Base-by-base conservation (phyloP, 2,888 invertebrate genomes). In the Xestia xanthographa region DNA sequence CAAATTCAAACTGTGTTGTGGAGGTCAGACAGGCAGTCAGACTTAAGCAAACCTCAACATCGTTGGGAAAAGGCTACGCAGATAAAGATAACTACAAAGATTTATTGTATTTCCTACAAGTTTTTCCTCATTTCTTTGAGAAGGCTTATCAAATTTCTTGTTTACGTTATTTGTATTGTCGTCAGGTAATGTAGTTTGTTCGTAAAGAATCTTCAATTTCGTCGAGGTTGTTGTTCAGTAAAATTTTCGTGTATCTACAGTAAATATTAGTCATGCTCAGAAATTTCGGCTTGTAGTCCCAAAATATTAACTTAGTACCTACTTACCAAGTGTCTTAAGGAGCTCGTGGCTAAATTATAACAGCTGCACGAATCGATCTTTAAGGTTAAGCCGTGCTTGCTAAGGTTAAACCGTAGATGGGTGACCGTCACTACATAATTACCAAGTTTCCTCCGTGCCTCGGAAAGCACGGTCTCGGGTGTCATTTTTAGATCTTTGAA, bases 81-180 rank as follows among this genome's bases (percentile, higher is more conserved):
- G 20, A 38, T 34, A 22, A 38, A 38, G 38, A 62, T 38, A 72
- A 71, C 72, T 88, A 80, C 82, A 79, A 81, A 88, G 91, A 92
- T 93, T 93, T 92, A 92, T 93, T 87, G 90, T 90, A 90, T 90
- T 91, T 87, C 86, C 85, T 86, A 72, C 79, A 83, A 83, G 86
- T 75, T 85, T 87, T 87, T 77, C 82, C 79, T 84, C 86, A 86
- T 90, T 88, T 83, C 73, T 81, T 83, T 79, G 81, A 66, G 70
- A 58, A 20, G 38, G 50, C 65, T 80, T 80, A 75, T 82, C 79
- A 79, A 74, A 73, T 70, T 73, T 67, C 56, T 67, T 76, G 58
- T 58, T 75, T 53, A 66, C n/a, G 53, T 53, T 38, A 63, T 76
- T 72, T 80, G 66, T 72, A 63, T 72, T 66, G 48, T 70, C 60